Conservation (phyloP, 64 coral and sea anemone species). For the Exaiptasia diaphana region DNA sequence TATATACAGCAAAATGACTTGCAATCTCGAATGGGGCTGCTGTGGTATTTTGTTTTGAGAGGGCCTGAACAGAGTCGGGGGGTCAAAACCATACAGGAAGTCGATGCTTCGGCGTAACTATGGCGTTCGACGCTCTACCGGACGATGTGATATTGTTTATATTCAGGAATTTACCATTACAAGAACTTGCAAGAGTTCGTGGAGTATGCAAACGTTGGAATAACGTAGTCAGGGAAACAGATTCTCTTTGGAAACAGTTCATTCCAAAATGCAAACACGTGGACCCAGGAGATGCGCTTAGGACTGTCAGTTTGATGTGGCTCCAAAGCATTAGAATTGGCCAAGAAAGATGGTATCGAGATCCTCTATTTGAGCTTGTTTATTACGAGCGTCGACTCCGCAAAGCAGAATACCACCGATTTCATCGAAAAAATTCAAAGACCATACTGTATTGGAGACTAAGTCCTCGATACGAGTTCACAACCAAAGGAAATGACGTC, state of each 20-base stretch:
- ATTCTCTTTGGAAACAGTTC: no score
- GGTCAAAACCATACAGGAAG: no score
- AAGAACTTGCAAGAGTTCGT: background rate
- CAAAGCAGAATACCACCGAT: background rate
- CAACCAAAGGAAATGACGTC: background rate
- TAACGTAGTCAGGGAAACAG: no score
- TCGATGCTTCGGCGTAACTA: no score
- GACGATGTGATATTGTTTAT: background rate
- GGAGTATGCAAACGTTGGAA: background rate
- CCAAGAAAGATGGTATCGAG: background rate
- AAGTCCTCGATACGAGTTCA: background rate
- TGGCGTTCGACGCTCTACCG: background rate
- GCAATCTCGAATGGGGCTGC: no score
- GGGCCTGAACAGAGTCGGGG: no score
- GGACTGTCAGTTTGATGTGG: no score
- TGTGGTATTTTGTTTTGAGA: no score
- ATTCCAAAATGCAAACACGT: no score
- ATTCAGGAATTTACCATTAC: background rate
- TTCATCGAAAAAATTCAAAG: no score
- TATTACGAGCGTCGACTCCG: background rate
- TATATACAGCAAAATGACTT: no score
- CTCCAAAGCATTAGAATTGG: background rate
- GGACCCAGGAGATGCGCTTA: no score
- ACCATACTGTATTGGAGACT: background rate
- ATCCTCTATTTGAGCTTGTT: background rate